Conservation (phyloP, 2,888 invertebrate genomes). For the Zootermopsis nevadensis region DNA sequence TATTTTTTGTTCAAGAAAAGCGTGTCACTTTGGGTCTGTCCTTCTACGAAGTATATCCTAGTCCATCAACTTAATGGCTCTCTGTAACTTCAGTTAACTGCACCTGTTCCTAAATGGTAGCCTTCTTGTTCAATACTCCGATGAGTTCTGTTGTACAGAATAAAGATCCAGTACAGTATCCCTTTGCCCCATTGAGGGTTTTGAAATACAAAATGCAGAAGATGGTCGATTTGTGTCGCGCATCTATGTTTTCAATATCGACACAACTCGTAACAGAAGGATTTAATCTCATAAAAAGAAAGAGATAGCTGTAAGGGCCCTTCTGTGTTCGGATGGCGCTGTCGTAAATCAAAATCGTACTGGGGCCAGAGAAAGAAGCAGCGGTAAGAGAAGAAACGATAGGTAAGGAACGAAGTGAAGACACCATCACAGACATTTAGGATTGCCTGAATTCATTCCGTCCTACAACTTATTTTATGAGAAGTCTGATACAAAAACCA, state of each 20-base stretch:
- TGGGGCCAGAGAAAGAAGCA: neutral
- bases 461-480: neutral
- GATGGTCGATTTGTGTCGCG: neutral
- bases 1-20: neutral
- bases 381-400: neutral
- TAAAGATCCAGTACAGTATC: neutral
- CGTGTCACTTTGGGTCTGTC: neutral
- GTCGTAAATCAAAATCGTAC: conserved; percentile 15
- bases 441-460: neutral
- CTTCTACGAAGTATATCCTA: neutral
- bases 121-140: neutral
- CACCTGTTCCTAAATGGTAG: conserved; percentile 11
- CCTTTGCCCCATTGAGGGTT: neutral
- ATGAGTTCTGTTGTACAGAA: neutral
- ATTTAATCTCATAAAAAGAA: conserved; percentile 4
- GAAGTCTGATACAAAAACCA: conserved; percentile 15
- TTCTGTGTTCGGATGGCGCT: neutral
- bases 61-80: conserved; percentile 13
- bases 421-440: neutral
- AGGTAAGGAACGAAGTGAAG: neutral
- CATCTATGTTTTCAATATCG: neutral
- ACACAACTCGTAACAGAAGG: neutral
- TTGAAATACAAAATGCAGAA: neutral
- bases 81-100: neutral
- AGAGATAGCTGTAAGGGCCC: conserved; percentile 2